A percentile compares a stretch with the other conserved stretches of the same genome.
These are phyloP conservation scores for Anagyrus pseudococci DNA, from an alignment of 2,888 invertebrate genomes.

Conservation along the genomic window DNA sequence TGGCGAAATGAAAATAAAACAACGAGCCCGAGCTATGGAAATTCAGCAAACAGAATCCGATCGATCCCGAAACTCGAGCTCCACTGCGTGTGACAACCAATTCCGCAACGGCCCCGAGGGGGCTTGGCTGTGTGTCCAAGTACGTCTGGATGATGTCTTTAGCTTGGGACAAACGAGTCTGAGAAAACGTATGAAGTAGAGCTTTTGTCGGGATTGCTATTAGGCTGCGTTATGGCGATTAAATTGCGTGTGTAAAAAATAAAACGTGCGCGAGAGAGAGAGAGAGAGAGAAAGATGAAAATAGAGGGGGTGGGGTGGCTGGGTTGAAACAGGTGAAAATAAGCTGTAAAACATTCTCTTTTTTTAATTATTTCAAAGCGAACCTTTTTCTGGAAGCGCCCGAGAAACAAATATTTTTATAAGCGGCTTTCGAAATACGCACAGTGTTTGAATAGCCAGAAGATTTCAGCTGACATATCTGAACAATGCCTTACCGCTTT, in stretches of 20 bases:
- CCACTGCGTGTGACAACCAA: too few species aligned
- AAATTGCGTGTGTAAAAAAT: constrained; percentile 21
- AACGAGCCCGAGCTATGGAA: too few species aligned
- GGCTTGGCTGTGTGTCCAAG: too few species aligned
- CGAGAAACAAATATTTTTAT: constrained; percentile 55
- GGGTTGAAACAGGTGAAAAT: constrained; percentile 23
- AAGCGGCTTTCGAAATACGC: constrained; percentile 54
- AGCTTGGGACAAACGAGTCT: too few species aligned
- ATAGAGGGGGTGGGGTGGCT: constrained; percentile 57
- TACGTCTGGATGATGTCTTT: too few species aligned
- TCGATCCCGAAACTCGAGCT: too few species aligned
- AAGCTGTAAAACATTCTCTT: constrained; percentile 35
- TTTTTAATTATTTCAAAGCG: constrained; percentile 40
- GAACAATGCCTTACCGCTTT: constrained; percentile 62
- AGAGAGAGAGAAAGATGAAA: constrained; percentile 39
- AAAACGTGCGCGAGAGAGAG: too few species aligned
- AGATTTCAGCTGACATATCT: constrained; percentile 61
- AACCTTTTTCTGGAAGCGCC: constrained; percentile 42
- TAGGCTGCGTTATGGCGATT: background rate
- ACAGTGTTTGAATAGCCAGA: constrained; percentile 52
- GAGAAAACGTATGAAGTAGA: too few species aligned
- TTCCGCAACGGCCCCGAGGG: too few species aligned
- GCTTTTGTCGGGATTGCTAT: constrained; percentile 26
- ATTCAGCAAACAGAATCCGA: too few species aligned
- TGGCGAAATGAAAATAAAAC: too few species aligned